A percentile compares a stretch with the other conserved stretches of the same genome.
phyloP scores from a whole-genome alignment of 2,888 invertebrate species.

The Diloba caeruleocephala region DNA sequence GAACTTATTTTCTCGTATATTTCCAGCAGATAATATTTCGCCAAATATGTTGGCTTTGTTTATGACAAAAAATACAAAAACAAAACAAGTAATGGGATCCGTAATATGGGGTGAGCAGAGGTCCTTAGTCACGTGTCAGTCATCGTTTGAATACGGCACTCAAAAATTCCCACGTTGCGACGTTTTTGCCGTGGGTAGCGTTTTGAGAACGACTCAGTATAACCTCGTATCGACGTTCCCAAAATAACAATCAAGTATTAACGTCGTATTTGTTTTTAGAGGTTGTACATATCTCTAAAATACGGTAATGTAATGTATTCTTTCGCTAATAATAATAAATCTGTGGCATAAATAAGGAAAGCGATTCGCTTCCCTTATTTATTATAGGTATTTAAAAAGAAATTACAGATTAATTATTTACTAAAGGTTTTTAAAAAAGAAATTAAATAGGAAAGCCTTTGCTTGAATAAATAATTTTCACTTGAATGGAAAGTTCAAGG shows the following conservation, averaged over 20 bases:
- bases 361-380: no score
- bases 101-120: constrained; percentile 45
- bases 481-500: not conserved
- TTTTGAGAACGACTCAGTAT: not conserved
- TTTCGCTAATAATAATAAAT: no score
- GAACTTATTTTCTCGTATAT: no score
- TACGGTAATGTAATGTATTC: no score
- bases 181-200: not conserved
- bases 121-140: constrained; percentile 49
- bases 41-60: constrained; percentile 4
- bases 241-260: constrained; percentile 32
- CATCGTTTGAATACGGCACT: constrained; percentile 40
- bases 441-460: no score
- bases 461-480: no score
- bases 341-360: no score
- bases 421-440: no score
- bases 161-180: constrained; percentile 37
- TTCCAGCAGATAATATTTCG: not conserved
- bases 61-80: constrained; percentile 33
- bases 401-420: no score
- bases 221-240: constrained; percentile 26
- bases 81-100: constrained; percentile 39
- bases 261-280: constrained; percentile 19
- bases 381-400: no score
- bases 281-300: no score